phyloP scores from a whole-genome alignment of 2,113 vertebrate species.

The Colius striatus region DNA sequence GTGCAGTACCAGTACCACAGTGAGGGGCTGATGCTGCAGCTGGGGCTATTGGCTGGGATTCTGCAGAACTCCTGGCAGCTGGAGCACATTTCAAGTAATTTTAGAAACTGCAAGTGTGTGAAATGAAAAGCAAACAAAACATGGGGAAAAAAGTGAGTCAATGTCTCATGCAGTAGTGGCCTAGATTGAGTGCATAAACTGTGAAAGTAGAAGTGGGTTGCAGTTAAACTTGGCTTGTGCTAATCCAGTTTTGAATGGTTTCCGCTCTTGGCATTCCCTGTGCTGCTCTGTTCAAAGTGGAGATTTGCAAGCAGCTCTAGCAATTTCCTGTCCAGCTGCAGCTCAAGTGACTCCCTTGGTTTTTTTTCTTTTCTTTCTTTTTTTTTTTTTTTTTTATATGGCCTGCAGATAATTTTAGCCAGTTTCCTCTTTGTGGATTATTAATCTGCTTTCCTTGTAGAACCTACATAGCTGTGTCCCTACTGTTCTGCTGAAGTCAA shows the following conservation, averaged over 20 bases:
- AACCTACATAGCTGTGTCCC: slow-evolving; percentile 72
- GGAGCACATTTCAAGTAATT: background rate
- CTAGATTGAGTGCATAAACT: slow-evolving; percentile 70
- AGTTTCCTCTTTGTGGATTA: slow-evolving; percentile 82
- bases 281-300: slow-evolving; percentile 82
- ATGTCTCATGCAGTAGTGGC: slow-evolving; percentile 67
- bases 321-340: slow-evolving; percentile 92
- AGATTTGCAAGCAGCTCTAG: slow-evolving; percentile 84
- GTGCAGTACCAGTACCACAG: background rate
- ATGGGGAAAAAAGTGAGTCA: slow-evolving; percentile 60
- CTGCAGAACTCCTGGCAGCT: slow-evolving; percentile 12
- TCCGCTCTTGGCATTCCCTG: slow-evolving; percentile 84
- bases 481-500: slow-evolving; percentile 71
- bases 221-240: slow-evolving; percentile 77
- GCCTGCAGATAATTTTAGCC: slow-evolving; percentile 80
- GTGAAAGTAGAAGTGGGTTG: slow-evolving; percentile 77
- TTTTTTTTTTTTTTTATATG: slow-evolving; percentile 52
- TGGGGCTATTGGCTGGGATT: slow-evolving; percentile 5
- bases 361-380: background rate
- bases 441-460: slow-evolving; percentile 78
- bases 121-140: slow-evolving; percentile 61
- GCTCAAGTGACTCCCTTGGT: slow-evolving; percentile 70
- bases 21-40: background rate
- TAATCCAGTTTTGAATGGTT: slow-evolving; percentile 87
- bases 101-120: slow-evolving; percentile 56